Evolutionary conservation across 2,888 invertebrate species (phyloP), one percentile per base, ranked within the genome.

Genomic region (Entomobrya multifasciata): DNA sequence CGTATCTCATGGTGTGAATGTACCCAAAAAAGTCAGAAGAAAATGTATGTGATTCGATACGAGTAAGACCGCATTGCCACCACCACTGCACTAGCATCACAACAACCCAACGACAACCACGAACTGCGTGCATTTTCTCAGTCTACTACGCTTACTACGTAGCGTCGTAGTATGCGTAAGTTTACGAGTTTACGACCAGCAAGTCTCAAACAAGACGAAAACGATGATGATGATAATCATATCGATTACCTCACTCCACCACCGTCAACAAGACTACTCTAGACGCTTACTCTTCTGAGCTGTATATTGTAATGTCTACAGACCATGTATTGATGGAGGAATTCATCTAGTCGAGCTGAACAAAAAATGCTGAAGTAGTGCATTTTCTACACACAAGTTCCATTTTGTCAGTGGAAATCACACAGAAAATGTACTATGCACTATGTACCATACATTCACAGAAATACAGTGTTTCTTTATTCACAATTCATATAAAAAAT

Each of bases 231-330:
- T 67, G 36, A 36, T 36, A n/a, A 67, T 44, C 67, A 65, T 36
- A 80, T 80, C 80, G 80, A 80, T 80, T 80, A 80, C 80, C 80
- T 70, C 30, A 78, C 76, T 57, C 22, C 11, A n/a, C 30, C 60
- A 11, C 3, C 67, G 22, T 44, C 47, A 57, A 36, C 22, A 22
- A 76, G 30, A 20, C 22, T 20, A 3, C 20, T 17, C 22, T 17
- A n/a, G 20, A 57, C 57, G n/a, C 30, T n/a, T 13, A 49, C 72
- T 52, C 30, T 52, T 65, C 44, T 70, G 5, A 44, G 36, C 36
- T 36, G 36, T 6, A 8, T 36, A 36, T 36, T n/a, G n/a, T n/a
- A n/a, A n/a, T 17, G 27, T 62, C 17, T 30, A n/a, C 11, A 62
- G 60, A 27, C 15, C 60, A 27, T 62, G 27, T n/a, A n/a, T 36